A percentile compares a stretch with the other conserved stretches of the same genome.
phyloP scores from a whole-genome alignment of 2,113 vertebrate genomes.

The Cyanistes caeruleus region DNA sequence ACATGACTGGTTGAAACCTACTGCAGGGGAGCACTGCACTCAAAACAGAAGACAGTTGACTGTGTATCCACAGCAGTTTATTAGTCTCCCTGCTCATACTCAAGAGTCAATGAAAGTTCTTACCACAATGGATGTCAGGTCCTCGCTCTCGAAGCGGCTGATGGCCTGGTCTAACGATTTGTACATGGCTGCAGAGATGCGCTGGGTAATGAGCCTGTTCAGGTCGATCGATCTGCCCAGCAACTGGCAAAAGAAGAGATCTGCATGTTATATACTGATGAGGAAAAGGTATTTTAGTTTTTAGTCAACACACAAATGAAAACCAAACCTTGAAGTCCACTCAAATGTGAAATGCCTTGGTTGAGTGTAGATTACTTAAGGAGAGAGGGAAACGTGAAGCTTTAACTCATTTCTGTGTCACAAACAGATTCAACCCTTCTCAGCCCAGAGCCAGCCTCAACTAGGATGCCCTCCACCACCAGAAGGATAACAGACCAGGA shows the following conservation, averaged over 20 bases:
- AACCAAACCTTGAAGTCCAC: not conserved
- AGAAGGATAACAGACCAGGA: not conserved
- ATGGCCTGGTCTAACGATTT: conserved; percentile 98
- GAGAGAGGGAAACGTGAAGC: not conserved
- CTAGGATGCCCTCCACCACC: not conserved
- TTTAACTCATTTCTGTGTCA: not conserved
- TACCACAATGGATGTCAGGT: conserved; percentile 98
- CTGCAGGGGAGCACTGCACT: not conserved
- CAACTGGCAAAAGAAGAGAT: conserved; percentile 75
- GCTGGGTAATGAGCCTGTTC: conserved; percentile 97
- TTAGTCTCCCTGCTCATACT: not conserved
- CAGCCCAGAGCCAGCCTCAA: not conserved
- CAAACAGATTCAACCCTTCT: not conserved
- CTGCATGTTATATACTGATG: not conserved
- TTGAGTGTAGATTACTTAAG: not conserved
- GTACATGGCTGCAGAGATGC: conserved; percentile 98
- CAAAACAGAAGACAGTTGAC: not conserved
- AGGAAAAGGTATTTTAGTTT: not conserved
- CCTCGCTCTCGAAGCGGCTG: conserved; percentile 98
- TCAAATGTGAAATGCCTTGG: fast-evolving
- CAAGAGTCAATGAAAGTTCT: conserved; percentile 37
- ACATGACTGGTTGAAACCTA: not conserved
- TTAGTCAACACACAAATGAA: not conserved
- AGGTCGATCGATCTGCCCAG: conserved; percentile 95
- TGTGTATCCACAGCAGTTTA: not conserved